These are phyloP conservation scores for Drosophila albomicans DNA, from an alignment of 1,140 invertebrate genomes.

Conservation along the genomic window DNA sequence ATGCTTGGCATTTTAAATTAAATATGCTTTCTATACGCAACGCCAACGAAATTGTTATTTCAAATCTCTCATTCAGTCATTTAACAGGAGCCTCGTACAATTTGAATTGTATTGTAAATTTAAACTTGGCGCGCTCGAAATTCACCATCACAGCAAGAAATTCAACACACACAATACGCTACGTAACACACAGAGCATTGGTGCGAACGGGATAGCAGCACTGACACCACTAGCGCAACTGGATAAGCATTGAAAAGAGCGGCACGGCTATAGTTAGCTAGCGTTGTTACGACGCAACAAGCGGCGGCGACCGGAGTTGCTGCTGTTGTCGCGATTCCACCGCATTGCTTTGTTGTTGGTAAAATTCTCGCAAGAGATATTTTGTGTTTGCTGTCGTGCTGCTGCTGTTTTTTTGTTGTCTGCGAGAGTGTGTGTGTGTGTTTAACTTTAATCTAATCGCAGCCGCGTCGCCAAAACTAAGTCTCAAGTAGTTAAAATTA, in stretches of 20 bases:
- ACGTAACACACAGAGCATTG: not conserved
- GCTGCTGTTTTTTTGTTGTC: slow-evolving; percentile 12
- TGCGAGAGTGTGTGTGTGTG: slow-evolving; percentile 21
- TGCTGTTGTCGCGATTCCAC: slow-evolving; percentile 2
- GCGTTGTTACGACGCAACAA: slow-evolving; percentile 40
- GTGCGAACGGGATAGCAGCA: slow-evolving; percentile 8
- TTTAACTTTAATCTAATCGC: slow-evolving; percentile 42
- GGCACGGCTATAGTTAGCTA: slow-evolving; percentile 4
- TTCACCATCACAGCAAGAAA: slow-evolving; percentile 24
- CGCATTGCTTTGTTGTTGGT: slow-evolving; percentile 40
- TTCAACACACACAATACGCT: slow-evolving; percentile 20
- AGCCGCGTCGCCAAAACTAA: slow-evolving; percentile 41
- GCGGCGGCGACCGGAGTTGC: slow-evolving; percentile 30
- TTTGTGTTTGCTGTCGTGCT: slow-evolving; percentile 24
- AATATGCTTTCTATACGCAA: slow-evolving; percentile 25
- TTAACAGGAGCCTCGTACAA: not conserved
- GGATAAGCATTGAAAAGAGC: slow-evolving; percentile 11
- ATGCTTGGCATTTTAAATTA: slow-evolving; percentile 41
- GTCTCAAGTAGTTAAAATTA: slow-evolving; percentile 44
- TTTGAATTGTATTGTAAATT: slow-evolving; percentile 7
- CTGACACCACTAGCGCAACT: not conserved
- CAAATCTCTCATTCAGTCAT: not conserved
- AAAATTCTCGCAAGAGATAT: slow-evolving; percentile 21
- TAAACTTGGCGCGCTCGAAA: slow-evolving; percentile 18
- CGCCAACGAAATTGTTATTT: not conserved